These are phyloP conservation scores for Eremobia ochroleuca DNA, from an alignment of 2,888 invertebrate genomes.

Conservation along the genomic window DNA sequence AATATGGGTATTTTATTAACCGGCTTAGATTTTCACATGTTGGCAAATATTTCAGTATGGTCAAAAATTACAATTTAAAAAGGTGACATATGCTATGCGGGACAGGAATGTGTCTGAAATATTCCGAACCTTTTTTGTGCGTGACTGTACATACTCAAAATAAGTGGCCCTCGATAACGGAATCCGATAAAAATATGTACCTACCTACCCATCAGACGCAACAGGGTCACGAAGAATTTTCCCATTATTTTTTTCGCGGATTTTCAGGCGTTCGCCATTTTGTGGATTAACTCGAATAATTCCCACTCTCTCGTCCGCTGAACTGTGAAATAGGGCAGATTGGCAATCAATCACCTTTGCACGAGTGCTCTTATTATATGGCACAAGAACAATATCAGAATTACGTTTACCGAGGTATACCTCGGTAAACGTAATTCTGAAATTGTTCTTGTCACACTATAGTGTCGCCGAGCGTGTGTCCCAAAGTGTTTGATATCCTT, in stretches of 20 bases:
- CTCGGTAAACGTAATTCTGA: slow-evolving; percentile 15
- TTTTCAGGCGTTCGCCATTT: slow-evolving; percentile 43
- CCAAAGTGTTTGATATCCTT: background rate
- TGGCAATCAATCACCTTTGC: slow-evolving; percentile 71
- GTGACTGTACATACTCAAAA: slow-evolving; percentile 10
- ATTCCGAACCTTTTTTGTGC: slow-evolving; percentile 17
- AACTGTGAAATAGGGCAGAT: slow-evolving; percentile 61
- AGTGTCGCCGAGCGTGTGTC: background rate
- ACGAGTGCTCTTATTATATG: slow-evolving; percentile 34
- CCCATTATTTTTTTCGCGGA: slow-evolving; percentile 21
- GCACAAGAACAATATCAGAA: slow-evolving; percentile 15
- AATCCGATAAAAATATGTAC: slow-evolving; percentile 8
- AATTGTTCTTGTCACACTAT: slow-evolving; percentile 15
- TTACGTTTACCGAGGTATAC: slow-evolving; percentile 12
- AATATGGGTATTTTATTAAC: background rate
- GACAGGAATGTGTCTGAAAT: slow-evolving; percentile 26
- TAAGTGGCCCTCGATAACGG: background rate
- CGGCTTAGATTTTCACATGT: background rate
- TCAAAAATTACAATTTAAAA: background rate
- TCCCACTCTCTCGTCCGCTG: slow-evolving; percentile 47
- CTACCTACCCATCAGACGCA: slow-evolving; percentile 22
- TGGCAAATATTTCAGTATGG: slow-evolving; percentile 1
- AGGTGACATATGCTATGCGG: background rate
- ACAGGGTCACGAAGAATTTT: slow-evolving; percentile 46
- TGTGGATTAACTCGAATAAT: slow-evolving; percentile 56